Evolutionary conservation across 2,797 vertebrate species (phyloP).

Genomic region (Brotula barbata): DNA sequence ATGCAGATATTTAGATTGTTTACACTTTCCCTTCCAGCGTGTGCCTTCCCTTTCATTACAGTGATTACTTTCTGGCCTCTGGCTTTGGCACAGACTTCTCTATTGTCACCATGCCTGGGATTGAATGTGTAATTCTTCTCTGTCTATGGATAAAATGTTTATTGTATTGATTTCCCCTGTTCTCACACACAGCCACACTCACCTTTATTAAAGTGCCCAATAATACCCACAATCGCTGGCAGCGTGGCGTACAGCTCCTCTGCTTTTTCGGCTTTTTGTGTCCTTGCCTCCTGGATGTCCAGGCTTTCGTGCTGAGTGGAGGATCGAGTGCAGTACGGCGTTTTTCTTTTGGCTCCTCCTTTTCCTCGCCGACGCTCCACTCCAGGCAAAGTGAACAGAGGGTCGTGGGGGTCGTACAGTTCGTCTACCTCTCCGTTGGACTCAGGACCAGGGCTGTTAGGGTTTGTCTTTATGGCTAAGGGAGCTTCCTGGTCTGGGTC

Average conservation of each 20-base stretch:
- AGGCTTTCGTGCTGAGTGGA: conserved; percentile 69
- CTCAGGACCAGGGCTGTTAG: conserved; percentile 60
- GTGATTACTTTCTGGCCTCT: too few species aligned
- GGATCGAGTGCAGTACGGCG: conserved; percentile 59
- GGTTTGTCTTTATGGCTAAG: conserved; percentile 60
- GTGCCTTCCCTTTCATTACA: too few species aligned
- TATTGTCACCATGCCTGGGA: neutral
- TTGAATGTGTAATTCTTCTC: conserved; percentile 3
- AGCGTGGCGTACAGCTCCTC: conserved; percentile 83
- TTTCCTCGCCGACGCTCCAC: conserved; percentile 69
- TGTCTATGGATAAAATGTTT: neutral
- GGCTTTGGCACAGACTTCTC: too few species aligned
- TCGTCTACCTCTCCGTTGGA: conserved; percentile 62
- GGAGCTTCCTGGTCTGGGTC: conserved; percentile 63
- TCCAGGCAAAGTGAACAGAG: conserved; percentile 69
- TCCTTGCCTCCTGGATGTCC: conserved; percentile 75
- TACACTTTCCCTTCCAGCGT: too few species aligned
- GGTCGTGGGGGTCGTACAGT: conserved; percentile 72
- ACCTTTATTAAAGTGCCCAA: conserved; percentile 88
- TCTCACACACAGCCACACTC: conserved; percentile 37
- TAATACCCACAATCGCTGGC: conserved; percentile 83
- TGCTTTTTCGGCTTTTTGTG: conserved; percentile 81
- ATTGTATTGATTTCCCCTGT: conserved; percentile 1
- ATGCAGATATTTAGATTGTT: too few species aligned
- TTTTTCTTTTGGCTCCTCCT: conserved; percentile 69